Percentiles rank a stretch among this genome's conserved stretches.
Conservation (phyloP, 53 echinoderm and acorn worm species). For the Hippasteria phrygiana region DNA sequence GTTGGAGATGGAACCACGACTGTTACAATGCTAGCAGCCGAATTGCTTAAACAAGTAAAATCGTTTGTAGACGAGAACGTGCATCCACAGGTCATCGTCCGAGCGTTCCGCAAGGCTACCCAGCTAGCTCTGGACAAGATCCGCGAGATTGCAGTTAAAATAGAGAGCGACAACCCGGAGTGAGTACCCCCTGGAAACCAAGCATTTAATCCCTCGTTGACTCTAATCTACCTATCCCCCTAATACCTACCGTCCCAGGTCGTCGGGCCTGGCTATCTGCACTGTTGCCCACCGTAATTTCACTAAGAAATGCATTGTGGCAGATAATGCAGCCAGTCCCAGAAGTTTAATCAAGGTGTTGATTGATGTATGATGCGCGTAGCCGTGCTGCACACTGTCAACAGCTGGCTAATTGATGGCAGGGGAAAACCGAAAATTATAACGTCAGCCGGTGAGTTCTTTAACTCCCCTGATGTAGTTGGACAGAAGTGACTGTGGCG, state of each 20-base stretch:
- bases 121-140: constrained; percentile 93
- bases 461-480: constrained; percentile 39
- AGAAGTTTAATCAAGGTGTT: constrained; percentile 27
- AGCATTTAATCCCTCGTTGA: constrained; percentile 18
- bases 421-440: constrained; percentile 29
- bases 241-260: neutral
- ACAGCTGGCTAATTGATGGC: constrained; percentile 50
- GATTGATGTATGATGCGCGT: constrained; percentile 33
- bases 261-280: constrained; percentile 21
- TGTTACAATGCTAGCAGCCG: constrained; percentile 94
- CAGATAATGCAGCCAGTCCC: constrained; percentile 44
- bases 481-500: constrained; percentile 39
- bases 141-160: constrained; percentile 82
- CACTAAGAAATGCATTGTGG: constrained; percentile 38
- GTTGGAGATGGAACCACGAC: constrained; percentile 95
- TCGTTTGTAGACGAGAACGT: constrained; percentile 90
- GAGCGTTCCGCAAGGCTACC: constrained; percentile 97
- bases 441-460: constrained; percentile 30
- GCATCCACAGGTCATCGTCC: constrained; percentile 96
- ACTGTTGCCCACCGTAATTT: constrained; percentile 23
- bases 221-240: constrained; percentile 27
- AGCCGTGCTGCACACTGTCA: constrained; percentile 53
- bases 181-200: constrained; percentile 54
- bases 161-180: constrained; percentile 65
- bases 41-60: constrained; percentile 95